These are phyloP conservation scores for Tineola bisselliella DNA, from an alignment of 2,888 invertebrate genomes.

Conservation along the genomic window DNA sequence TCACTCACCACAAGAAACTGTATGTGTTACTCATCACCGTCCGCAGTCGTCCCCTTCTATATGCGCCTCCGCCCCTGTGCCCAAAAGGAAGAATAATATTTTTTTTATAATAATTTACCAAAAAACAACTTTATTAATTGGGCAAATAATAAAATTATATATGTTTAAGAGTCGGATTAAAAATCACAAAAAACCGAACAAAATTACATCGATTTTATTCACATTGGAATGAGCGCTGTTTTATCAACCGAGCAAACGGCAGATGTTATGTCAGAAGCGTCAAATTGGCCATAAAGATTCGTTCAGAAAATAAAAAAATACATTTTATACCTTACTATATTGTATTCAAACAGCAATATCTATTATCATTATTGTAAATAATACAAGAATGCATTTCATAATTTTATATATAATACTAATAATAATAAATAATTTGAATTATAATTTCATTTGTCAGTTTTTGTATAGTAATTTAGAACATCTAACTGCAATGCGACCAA, in stretches of 20 bases:
- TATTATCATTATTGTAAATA: too few relatives aligned
- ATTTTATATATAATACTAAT: not conserved
- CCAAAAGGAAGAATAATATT: not conserved
- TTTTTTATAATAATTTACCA: not conserved
- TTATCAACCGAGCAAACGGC: not conserved
- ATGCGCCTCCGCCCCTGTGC: not conserved
- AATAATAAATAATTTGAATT: not conserved
- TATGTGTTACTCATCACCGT: constrained; percentile 60
- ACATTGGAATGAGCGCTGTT: not conserved
- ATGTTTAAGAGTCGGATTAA: too few relatives aligned
- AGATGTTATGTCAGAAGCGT: not conserved
- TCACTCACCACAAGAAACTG: constrained; percentile 56
- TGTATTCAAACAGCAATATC: too few relatives aligned
- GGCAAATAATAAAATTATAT: too few relatives aligned
- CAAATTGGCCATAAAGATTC: not conserved
- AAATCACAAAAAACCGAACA: too few relatives aligned
- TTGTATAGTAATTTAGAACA: not conserved
- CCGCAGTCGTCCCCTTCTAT: constrained; percentile 23
- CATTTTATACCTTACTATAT: too few relatives aligned
- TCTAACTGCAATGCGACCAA: not conserved
- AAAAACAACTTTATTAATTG: too few relatives aligned
- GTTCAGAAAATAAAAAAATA: not conserved
- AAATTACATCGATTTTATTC: too few relatives aligned
- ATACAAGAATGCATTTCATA: not conserved
- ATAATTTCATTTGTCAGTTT: too few relatives aligned